phyloP scores from a whole-genome alignment of 2,797 vertebrate genomes.

The Falco concolor region DNA sequence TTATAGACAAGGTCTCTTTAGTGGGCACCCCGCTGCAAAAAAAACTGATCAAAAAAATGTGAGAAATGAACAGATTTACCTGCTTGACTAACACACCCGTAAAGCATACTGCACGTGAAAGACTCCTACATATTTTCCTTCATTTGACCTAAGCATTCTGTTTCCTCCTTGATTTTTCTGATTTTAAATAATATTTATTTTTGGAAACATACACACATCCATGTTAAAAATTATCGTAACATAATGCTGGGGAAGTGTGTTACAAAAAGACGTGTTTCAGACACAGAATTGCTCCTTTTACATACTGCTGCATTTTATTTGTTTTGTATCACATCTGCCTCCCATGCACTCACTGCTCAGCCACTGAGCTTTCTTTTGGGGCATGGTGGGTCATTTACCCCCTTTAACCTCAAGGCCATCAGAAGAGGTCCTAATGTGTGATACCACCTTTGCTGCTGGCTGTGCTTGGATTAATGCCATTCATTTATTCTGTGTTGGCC shows the following conservation, averaged over 20 bases:
- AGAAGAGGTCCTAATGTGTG: not conserved
- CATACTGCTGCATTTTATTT: not conserved
- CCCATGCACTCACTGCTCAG: not conserved
- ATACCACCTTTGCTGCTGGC: constrained; percentile 5
- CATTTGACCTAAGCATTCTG: not conserved
- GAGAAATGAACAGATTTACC: not conserved
- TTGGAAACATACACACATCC: not conserved
- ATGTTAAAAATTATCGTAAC: rapidly evolving
- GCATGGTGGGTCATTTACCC: not conserved
- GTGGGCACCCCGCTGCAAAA: not conserved
- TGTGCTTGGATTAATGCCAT: not conserved
- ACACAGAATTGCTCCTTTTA: not conserved
- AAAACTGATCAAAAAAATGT: not conserved
- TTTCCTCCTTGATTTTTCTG: not conserved
- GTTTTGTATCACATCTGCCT: not conserved
- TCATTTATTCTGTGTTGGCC: not conserved
- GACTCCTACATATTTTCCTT: too few species aligned
- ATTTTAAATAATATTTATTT: not conserved
- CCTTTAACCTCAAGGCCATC: constrained; percentile 6
- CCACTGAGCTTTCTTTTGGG: not conserved
- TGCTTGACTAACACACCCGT: not conserved
- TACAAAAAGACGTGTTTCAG: not conserved
- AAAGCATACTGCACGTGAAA: not conserved
- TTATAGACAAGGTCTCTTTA: not conserved
- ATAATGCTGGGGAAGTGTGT: not conserved